Conservation (phyloP, 2,113 vertebrate genomes). For the Sclerurus mexicanus region DNA sequence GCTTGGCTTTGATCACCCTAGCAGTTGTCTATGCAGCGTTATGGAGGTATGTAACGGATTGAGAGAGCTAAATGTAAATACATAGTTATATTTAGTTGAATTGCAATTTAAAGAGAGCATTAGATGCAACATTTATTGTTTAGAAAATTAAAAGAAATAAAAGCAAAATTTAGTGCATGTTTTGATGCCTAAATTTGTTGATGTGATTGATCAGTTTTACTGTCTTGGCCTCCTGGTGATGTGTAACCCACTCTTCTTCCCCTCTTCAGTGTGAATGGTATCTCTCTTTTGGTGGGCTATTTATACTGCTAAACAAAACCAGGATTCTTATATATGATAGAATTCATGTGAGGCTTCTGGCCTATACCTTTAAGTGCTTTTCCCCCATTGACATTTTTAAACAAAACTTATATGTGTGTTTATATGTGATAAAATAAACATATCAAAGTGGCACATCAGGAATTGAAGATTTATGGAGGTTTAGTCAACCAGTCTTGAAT, state of each 20-base stretch:
- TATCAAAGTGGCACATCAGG: not conserved
- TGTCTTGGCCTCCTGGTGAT: not conserved
- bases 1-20: slow-evolving; percentile 94
- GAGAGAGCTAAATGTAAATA: not conserved
- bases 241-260: not conserved
- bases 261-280: not conserved
- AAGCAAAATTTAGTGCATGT: not conserved
- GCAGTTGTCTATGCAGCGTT: slow-evolving; percentile 93
- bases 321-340: not conserved
- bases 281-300: not conserved
- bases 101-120: not conserved
- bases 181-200: not conserved
- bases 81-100: not conserved
- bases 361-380: not conserved
- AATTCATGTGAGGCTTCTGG: not conserved
- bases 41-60: slow-evolving; percentile 88
- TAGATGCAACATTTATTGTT: not conserved
- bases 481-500: not conserved
- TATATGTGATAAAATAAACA: not conserved
- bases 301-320: not conserved
- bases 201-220: not conserved
- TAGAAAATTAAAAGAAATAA: not conserved
- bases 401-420: not conserved
- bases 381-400: not conserved
- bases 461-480: not conserved